Percentiles rank a stretch among this genome's conserved stretches.
These are phyloP conservation scores for Anser cygnoides DNA, from an alignment of 2,113 vertebrate species.

Conservation along the genomic window DNA sequence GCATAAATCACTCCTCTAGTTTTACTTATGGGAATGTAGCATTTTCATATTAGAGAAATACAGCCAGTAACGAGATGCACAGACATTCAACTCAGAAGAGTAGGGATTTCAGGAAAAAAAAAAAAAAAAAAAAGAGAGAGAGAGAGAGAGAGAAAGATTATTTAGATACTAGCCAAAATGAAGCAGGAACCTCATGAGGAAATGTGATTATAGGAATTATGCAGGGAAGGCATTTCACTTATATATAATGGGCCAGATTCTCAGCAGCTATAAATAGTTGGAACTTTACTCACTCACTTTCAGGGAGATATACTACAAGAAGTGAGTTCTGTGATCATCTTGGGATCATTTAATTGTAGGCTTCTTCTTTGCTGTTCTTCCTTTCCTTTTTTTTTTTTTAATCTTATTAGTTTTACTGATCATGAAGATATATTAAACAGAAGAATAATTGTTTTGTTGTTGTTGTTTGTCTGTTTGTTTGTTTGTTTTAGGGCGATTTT, in stretches of 20 bases:
- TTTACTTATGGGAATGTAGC: slow-evolving; percentile 49
- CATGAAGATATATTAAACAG: neutral
- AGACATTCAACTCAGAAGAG: slow-evolving; percentile 15
- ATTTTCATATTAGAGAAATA: slow-evolving; percentile 42
- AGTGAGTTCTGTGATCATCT: neutral
- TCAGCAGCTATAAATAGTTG: neutral
- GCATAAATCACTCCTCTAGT: slow-evolving; percentile 40
- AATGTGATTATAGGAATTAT: slow-evolving; percentile 12
- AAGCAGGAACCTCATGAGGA: neutral
- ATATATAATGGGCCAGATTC: neutral
- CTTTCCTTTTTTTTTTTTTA: neutral
- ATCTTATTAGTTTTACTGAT: fast-evolving
- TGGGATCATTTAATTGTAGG: neutral
- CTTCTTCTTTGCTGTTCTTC: neutral
- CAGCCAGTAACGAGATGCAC: slow-evolving; percentile 53
- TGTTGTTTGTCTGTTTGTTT: neutral
- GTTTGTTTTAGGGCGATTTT: neutral
- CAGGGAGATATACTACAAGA: neutral
- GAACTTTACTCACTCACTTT: neutral
- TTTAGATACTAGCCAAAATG: neutral
- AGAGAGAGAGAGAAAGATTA: fast-evolving
- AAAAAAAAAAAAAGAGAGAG: neutral
- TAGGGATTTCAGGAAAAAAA: neutral
- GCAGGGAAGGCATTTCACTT: neutral
- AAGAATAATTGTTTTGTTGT: neutral